These are phyloP conservation scores for Mormyrus hasselquistii DNA, from an alignment of 2,797 vertebrate species.

Conservation along the genomic window DNA sequence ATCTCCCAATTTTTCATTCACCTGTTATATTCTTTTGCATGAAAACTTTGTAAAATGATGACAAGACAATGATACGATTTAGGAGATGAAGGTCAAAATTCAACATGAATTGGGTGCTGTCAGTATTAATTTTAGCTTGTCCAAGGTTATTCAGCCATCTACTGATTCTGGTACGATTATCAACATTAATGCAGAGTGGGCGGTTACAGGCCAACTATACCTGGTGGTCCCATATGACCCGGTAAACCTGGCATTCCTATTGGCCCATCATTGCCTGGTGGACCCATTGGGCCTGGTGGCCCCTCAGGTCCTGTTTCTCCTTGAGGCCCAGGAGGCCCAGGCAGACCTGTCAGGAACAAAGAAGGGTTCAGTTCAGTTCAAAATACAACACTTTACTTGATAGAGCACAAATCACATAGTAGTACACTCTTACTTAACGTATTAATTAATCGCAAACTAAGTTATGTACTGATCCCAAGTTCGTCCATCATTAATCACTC, in stretches of 20 bases:
- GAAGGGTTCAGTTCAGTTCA: not conserved
- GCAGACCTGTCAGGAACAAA: conserved; percentile 49
- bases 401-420: not conserved
- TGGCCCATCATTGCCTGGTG: conserved; percentile 60
- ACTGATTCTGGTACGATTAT: not conserved
- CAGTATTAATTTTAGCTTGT: not conserved
- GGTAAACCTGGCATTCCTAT: conserved; percentile 58
- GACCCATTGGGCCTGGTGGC: conserved; percentile 51
- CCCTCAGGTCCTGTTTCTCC: conserved; percentile 61
- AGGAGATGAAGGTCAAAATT: not conserved
- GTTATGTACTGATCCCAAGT: not conserved
- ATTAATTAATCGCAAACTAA: not conserved
- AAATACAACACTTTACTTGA: not conserved
- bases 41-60: not conserved
- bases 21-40: not conserved
- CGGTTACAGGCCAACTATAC: conserved; percentile 45
- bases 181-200: not conserved
- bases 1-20: not conserved
- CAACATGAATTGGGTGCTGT: not conserved
- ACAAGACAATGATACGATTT: not conserved
- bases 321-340: conserved; percentile 63
- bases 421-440: not conserved
- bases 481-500: not conserved
- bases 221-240: conserved; percentile 67
- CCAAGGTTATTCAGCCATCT: not conserved